Percentiles rank a stretch among this genome's conserved stretches.
Evolutionary conservation across 2,888 invertebrate genomes (phyloP).

Genomic region (Nymphalis c-album): DNA sequence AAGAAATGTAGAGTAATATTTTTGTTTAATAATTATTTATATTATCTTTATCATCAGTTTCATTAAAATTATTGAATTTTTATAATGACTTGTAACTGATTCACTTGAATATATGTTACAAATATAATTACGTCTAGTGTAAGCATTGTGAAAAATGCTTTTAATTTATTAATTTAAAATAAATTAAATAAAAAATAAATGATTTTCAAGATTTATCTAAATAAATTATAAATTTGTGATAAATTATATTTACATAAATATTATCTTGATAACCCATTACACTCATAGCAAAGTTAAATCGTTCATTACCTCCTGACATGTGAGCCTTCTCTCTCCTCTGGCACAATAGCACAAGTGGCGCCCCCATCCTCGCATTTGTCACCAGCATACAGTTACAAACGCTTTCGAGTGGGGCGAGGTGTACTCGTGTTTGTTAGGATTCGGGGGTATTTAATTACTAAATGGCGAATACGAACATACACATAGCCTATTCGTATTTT

Average conservation of each 20-base stretch:
- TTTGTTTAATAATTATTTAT: too few species aligned
- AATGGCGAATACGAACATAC: neutral
- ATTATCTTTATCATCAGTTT: too few species aligned
- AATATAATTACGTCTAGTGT: too few species aligned
- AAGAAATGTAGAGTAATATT: too few species aligned
- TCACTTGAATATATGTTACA: too few species aligned
- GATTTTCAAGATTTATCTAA: too few species aligned
- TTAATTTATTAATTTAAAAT: neutral
- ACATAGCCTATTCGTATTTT: neutral
- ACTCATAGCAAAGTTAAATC: neutral
- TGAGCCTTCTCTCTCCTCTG: constrained; percentile 22
- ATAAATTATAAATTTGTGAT: neutral
- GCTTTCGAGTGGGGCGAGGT: constrained; percentile 5
- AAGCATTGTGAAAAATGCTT: too few species aligned
- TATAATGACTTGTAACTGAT: too few species aligned
- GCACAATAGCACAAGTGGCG: constrained; percentile 17
- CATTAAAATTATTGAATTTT: too few species aligned
- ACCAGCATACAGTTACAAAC: constrained; percentile 31
- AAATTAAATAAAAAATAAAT: too few species aligned
- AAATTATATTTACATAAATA: neutral
- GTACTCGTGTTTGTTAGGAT: constrained; percentile 5
- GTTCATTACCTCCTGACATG: constrained; percentile 19
- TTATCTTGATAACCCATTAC: neutral
- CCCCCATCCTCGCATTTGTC: constrained; percentile 22
- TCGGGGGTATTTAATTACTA: constrained; percentile 1